phyloP scores from a whole-genome alignment of 2,113 vertebrate species.

The Entomyzon cyanotis region DNA sequence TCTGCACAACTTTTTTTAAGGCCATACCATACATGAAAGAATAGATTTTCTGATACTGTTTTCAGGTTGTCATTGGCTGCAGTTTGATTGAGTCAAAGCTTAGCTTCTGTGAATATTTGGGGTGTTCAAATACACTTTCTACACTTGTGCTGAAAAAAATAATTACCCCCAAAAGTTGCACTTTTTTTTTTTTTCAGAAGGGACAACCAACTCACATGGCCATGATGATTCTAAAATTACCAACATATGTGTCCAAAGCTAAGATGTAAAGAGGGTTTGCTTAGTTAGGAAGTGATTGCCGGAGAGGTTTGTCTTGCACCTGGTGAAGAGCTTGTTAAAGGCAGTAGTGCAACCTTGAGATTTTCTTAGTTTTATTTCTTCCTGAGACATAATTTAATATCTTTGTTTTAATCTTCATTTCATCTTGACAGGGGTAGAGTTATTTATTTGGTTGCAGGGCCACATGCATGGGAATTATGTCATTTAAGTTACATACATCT shows the following conservation, averaged over 20 bases:
- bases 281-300: not conserved
- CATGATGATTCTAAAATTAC: constrained; percentile 19
- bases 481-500: not conserved
- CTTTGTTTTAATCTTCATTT: constrained; percentile 3
- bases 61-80: not conserved
- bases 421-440: not conserved
- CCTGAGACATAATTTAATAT: not conserved
- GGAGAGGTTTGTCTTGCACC: not conserved
- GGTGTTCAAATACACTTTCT: not conserved
- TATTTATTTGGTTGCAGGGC: not conserved
- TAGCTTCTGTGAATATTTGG: not conserved
- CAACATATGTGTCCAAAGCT: not conserved
- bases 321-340: constrained; percentile 8
- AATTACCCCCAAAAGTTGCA: not conserved
- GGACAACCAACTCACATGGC: not conserved
- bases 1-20: not conserved
- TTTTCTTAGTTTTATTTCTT: constrained; percentile 9
- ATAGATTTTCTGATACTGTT: not conserved
- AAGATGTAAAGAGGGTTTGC: not conserved
- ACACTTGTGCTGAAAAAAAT: not conserved
- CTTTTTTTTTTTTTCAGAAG: not conserved
- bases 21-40: not conserved
- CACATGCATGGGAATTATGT: not conserved
- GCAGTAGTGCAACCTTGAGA: not conserved
- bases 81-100: not conserved